A percentile compares a stretch with the other conserved stretches of the same genome.
Evolutionary conservation across 35 echinoderm and acorn worm species (phyloP).

Genomic region (Acanthaster planci): DNA sequence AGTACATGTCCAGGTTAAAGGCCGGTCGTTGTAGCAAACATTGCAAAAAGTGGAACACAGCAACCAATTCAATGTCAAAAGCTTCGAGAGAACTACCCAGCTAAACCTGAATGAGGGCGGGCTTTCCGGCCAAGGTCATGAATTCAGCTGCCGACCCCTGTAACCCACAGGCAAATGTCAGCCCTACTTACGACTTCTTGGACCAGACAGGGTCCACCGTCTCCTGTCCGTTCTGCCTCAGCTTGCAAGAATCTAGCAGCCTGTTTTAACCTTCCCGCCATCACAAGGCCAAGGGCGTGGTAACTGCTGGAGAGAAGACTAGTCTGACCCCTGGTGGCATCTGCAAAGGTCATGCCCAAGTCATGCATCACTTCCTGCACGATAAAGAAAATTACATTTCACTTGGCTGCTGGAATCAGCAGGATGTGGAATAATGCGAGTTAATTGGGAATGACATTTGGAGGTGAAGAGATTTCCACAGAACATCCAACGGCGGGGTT

Average conservation of each 20-base stretch:
- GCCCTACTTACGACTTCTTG: conserved; percentile 77
- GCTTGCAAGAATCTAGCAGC: conserved; percentile 30
- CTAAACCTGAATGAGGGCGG: too few relatives aligned
- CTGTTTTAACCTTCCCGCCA: conserved; percentile 60
- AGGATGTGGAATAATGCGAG: too few relatives aligned
- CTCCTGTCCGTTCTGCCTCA: neutral
- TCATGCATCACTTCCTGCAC: conserved; percentile 61
- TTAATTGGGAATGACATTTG: too few relatives aligned
- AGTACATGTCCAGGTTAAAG: too few relatives aligned
- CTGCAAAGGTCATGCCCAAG: conserved; percentile 84
- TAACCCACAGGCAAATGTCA: neutral
- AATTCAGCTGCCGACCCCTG: neutral
- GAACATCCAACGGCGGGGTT: too few relatives aligned
- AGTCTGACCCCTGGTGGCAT: conserved; percentile 62
- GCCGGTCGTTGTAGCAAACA: too few relatives aligned
- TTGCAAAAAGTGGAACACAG: too few relatives aligned
- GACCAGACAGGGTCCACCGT: conserved; percentile 22
- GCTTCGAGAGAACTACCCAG: too few relatives aligned
- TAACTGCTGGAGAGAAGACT: conserved; percentile 70
- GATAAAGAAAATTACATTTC: neutral
- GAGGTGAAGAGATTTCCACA: too few relatives aligned
- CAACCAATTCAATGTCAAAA: too few relatives aligned
- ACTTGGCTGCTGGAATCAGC: too few relatives aligned
- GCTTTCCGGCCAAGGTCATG: neutral
- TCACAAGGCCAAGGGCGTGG: conserved; percentile 72